These are phyloP conservation scores for Odontesthes bonariensis DNA, from an alignment of 2,113 vertebrate genomes.

Conservation along the genomic window DNA sequence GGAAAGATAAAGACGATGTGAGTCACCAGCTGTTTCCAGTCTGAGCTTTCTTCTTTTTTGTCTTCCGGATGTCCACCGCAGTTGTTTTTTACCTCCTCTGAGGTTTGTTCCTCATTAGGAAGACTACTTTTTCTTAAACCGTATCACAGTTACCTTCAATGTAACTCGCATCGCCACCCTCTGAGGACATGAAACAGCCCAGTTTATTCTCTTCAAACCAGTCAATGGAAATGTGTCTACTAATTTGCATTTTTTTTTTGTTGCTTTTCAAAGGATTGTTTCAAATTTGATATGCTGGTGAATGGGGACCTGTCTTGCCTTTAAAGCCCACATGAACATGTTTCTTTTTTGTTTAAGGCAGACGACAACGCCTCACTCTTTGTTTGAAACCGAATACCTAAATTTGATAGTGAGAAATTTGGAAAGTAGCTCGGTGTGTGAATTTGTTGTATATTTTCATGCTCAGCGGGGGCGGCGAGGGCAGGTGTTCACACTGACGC, in stretches of 20 bases:
- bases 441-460: slow-evolving; percentile 61
- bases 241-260: too few species aligned
- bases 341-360: slow-evolving; percentile 31
- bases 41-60: too few species aligned
- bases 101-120: too few species aligned
- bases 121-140: too few species aligned
- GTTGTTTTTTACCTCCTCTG: too few species aligned
- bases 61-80: too few species aligned
- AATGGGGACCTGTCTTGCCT: not conserved
- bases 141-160: too few species aligned
- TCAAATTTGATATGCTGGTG: too few species aligned
- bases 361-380: slow-evolving; percentile 40
- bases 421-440: slow-evolving; percentile 25
- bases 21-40: not conserved
- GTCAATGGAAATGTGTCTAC: too few species aligned
- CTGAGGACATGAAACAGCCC: too few species aligned
- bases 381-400: slow-evolving; percentile 51
- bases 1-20: not conserved
- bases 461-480: slow-evolving; percentile 68
- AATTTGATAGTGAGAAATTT: slow-evolving; percentile 51
- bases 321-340: not conserved
- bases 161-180: too few species aligned
- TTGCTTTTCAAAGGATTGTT: not conserved
- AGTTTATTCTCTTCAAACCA: too few species aligned
- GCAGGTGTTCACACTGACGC: slow-evolving; percentile 79